Evolutionary conservation across 2,888 invertebrate species (phyloP).

Genomic region (Drosophila kuntzei): DNA sequence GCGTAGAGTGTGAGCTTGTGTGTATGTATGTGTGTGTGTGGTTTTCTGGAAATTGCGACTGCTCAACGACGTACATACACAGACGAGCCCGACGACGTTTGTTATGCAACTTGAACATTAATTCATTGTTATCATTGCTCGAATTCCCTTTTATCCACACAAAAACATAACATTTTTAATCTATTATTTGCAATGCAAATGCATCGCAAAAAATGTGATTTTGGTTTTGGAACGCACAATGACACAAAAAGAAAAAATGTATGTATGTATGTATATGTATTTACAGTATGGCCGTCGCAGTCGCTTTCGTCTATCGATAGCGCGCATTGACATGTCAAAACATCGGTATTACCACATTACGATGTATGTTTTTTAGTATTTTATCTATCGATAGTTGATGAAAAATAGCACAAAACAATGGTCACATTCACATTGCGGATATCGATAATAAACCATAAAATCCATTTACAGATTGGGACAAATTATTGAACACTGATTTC

Average conservation of each 20-base stretch:
- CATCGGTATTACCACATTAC: slow-evolving; percentile 24
- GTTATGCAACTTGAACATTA: slow-evolving; percentile 75
- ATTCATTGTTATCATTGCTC: slow-evolving; percentile 69
- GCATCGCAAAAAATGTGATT: slow-evolving; percentile 73
- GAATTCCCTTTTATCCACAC: slow-evolving; percentile 51
- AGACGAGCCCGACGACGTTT: slow-evolving; percentile 65
- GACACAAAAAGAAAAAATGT: slow-evolving; percentile 73
- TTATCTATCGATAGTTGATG: slow-evolving; percentile 10
- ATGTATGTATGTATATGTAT: slow-evolving; percentile 69
- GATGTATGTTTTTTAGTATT: not conserved
- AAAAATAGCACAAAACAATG: not conserved
- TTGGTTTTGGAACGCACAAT: slow-evolving; percentile 71
- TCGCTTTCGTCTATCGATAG: slow-evolving; percentile 47
- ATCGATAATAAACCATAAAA: not conserved
- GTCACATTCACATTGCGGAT: not conserved
- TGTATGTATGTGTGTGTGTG: slow-evolving; percentile 50
- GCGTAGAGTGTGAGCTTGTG: slow-evolving; percentile 44
- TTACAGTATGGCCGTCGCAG: slow-evolving; percentile 63
- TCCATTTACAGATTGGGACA: not conserved
- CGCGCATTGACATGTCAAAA: slow-evolving; percentile 18
- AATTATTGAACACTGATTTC: not conserved
- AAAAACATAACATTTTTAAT: slow-evolving; percentile 60
- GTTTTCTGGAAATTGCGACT: slow-evolving; percentile 79
- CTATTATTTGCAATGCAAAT: slow-evolving; percentile 64
- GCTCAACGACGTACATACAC: slow-evolving; percentile 55